A percentile compares a stretch with the other conserved stretches of the same genome.
Evolutionary conservation across 2,797 vertebrate species (phyloP).

Genomic region (Eurystomus glaucurus): DNA sequence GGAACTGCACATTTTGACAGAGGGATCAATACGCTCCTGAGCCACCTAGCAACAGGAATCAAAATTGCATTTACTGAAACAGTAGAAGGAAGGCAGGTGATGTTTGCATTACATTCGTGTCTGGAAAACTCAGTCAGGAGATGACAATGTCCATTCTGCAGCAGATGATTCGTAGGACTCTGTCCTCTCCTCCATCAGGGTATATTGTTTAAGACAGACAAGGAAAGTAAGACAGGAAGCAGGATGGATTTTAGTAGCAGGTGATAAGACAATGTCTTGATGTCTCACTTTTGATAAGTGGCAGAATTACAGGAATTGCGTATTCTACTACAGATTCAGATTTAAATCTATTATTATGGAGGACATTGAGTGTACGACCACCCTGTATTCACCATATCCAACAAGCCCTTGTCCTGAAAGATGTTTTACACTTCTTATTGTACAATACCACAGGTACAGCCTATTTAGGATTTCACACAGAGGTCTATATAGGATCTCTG

Average conservation of each 20-base stretch:
- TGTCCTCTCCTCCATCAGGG: not conserved
- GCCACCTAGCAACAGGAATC: not conserved
- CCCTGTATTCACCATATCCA: not conserved
- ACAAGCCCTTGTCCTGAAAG: not conserved
- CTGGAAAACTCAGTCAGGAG: not conserved
- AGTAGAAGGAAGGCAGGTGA: not conserved
- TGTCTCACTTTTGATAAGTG: not conserved
- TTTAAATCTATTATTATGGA: not conserved
- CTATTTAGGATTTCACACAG: accelerated
- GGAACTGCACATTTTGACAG: not conserved
- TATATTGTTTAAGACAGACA: not conserved
- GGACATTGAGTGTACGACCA: not conserved
- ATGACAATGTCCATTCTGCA: not conserved
- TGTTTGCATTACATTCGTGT: accelerated
- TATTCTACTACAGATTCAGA: not conserved
- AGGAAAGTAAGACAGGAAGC: not conserved
- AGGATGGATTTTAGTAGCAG: not conserved
- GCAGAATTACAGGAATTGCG: not conserved
- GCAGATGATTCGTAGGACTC: accelerated
- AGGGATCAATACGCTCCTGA: not conserved
- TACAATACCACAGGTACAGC: not conserved
- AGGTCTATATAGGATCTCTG: not conserved
- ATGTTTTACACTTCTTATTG: not conserved
- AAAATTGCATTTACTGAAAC: not conserved
- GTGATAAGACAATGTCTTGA: not conserved